These are phyloP conservation scores for Leucopternis melanops DNA, from an alignment of 2,113 vertebrate species.

Conservation along the genomic window DNA sequence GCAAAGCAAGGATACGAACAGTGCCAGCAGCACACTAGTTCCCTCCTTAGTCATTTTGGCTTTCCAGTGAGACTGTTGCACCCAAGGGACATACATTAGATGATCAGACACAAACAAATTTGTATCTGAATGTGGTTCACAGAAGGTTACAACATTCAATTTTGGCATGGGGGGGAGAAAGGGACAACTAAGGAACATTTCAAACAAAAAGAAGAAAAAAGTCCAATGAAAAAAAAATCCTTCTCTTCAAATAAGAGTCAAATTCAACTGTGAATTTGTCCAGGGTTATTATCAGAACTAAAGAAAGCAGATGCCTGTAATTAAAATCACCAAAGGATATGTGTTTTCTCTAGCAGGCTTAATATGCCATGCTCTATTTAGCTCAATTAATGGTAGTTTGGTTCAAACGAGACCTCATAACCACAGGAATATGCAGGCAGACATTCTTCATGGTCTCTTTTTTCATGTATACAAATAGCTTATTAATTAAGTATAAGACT, in stretches of 20 bases:
- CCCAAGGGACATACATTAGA: neutral
- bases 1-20: neutral
- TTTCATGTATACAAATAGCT: neutral
- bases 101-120: neutral
- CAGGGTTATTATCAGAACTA: neutral
- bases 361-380: neutral
- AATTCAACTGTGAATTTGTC: neutral
- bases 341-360: neutral
- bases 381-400: neutral
- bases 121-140: neutral
- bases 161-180: neutral
- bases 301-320: neutral
- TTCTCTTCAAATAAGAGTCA: neutral
- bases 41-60: neutral
- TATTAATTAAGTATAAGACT: conserved; percentile 19
- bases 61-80: neutral
- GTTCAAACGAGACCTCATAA: neutral
- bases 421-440: neutral
- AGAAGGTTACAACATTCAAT: neutral
- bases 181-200: neutral
- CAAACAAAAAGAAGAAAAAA: neutral
- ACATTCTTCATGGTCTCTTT: neutral
- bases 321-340: neutral
- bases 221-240: neutral
- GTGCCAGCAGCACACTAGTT: neutral